These are phyloP conservation scores for Chalcis sispes DNA, from an alignment of 2,888 invertebrate genomes.

Conservation along the genomic window DNA sequence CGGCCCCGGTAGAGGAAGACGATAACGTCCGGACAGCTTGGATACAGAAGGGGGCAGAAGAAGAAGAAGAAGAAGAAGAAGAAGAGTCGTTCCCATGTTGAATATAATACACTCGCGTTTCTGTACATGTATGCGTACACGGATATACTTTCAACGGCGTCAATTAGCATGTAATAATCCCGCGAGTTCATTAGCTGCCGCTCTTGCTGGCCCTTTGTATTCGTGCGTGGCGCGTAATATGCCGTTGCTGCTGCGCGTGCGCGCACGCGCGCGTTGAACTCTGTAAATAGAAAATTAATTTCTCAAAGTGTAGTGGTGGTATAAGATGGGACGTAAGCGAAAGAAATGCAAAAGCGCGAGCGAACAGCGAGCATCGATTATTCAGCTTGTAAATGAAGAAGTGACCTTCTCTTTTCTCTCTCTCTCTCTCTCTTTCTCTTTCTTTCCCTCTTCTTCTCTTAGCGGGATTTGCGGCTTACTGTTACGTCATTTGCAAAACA, in stretches of 20 bases:
- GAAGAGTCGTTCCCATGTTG: constrained; percentile 39
- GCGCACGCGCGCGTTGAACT: constrained; percentile 1
- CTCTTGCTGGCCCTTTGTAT: constrained; percentile 21
- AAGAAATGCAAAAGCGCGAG: background rate
- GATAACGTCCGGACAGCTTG: background rate
- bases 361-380: constrained; percentile 44
- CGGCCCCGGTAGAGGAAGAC: too few relatives aligned
- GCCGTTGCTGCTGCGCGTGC: constrained; percentile 19
- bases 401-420: constrained; percentile 37
- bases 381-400: background rate
- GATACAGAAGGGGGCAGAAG: background rate
- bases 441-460: too few relatives aligned
- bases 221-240: constrained; percentile 10
- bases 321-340: background rate
- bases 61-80: background rate
- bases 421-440: background rate
- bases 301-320: too few relatives aligned
- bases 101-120: background rate
- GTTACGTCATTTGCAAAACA: constrained; percentile 55
- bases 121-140: background rate
- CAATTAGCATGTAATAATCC: constrained; percentile 59
- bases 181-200: constrained; percentile 53
- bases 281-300: constrained; percentile 52
- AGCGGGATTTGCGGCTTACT: constrained; percentile 51
- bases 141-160: background rate